Evolutionary conservation across 2,888 invertebrate species (phyloP).

Genomic region (Agrilus mali): DNA sequence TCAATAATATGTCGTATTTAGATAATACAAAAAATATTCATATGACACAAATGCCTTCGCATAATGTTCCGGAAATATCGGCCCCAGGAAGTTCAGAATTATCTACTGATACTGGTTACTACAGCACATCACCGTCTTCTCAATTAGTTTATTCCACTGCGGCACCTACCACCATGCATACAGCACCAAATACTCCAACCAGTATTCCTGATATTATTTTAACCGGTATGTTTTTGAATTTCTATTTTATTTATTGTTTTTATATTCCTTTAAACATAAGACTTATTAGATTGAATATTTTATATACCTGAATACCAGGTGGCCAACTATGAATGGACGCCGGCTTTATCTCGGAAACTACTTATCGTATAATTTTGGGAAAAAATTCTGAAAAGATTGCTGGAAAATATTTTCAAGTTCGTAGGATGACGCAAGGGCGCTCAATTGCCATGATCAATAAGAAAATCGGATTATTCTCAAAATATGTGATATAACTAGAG

Average conservation of each 20-base stretch:
- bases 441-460: no score
- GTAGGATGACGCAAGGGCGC: no score
- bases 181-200: slow-evolving; percentile 63
- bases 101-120: slow-evolving; percentile 38
- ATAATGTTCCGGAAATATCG: slow-evolving; percentile 21
- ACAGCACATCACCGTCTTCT: slow-evolving; percentile 46
- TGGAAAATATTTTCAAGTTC: no score
- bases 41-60: slow-evolving; percentile 18
- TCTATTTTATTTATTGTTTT: background rate
- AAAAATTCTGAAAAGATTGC: no score
- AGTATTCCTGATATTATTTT: slow-evolving; percentile 72
- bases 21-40: slow-evolving; percentile 16
- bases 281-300: background rate
- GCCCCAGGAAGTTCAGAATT: slow-evolving; percentile 21
- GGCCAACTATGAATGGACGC: no score
- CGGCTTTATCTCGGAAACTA: no score
- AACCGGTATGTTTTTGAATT: slow-evolving; percentile 44
- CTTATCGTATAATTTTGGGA: no score
- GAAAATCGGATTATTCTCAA: no score
- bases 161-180: slow-evolving; percentile 33
- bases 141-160: slow-evolving; percentile 39
- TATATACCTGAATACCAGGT: no score
- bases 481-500: no score
- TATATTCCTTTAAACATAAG: background rate
- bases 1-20: slow-evolving; percentile 20